These are phyloP conservation scores for Ficedula albicollis DNA, from an alignment of 2,797 vertebrate genomes.

Conservation along the genomic window DNA sequence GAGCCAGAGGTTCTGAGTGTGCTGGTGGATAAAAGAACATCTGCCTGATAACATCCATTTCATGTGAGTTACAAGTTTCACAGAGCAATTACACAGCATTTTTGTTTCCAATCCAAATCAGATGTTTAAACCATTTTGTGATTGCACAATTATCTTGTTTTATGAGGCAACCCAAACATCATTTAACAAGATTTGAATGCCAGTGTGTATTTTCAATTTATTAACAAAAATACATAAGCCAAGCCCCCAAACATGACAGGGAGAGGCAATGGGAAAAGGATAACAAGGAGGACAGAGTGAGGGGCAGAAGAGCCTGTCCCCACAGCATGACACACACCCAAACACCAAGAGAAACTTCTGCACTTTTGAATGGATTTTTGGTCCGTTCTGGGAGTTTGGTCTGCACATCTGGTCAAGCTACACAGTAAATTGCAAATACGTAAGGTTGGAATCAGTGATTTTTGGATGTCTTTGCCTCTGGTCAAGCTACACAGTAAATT, in stretches of 20 bases:
- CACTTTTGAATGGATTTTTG: background rate
- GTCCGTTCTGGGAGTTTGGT: background rate
- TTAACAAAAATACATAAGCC: constrained; percentile 16
- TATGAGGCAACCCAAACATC: constrained; percentile 51
- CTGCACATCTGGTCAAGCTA: background rate
- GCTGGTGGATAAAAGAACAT: constrained; percentile 71
- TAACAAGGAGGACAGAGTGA: background rate
- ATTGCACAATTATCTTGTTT: constrained; percentile 66
- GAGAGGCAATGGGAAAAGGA: background rate
- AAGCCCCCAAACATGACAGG: background rate
- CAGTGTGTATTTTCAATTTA: constrained; percentile 36
- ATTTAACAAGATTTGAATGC: constrained; percentile 49
- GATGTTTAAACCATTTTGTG: constrained; percentile 62
- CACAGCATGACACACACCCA: background rate
- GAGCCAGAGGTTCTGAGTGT: constrained; percentile 49
- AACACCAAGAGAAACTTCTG: background rate
- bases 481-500: background rate
- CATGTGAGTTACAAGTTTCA: constrained; percentile 50
- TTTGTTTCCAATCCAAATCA: constrained; percentile 65
- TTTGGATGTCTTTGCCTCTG: background rate
- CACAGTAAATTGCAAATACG: accelerated
- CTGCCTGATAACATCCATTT: constrained; percentile 67
- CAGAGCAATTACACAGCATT: constrained; percentile 51
- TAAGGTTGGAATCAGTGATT: background rate
- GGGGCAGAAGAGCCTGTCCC: background rate